Percentiles rank a stretch among this genome's conserved stretches.
phyloP scores from a whole-genome alignment of 2,113 vertebrate genomes.

The Athene cunicularia region DNA sequence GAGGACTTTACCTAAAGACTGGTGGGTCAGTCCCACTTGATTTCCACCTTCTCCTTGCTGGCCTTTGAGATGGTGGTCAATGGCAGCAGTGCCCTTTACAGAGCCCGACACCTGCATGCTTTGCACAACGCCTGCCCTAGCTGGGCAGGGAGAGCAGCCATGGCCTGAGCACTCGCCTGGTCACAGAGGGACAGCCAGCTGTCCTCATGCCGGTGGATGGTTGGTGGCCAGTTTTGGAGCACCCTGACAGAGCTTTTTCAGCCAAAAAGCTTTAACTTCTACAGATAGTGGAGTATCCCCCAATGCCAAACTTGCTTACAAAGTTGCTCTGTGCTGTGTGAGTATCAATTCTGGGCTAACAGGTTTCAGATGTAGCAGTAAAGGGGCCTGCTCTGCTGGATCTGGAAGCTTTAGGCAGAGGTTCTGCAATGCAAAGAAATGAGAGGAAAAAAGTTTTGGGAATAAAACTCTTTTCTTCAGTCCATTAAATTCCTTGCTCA shows the following conservation, averaged over 20 bases:
- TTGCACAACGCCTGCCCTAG: rapidly evolving
- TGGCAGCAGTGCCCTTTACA: rapidly evolving
- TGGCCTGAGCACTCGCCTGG: rapidly evolving
- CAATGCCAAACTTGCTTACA: background rate
- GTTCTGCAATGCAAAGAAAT: background rate
- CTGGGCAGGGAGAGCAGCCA: background rate
- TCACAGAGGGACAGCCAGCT: background rate
- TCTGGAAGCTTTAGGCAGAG: background rate
- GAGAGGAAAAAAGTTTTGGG: background rate
- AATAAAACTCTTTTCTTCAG: background rate
- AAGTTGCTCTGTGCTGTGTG: background rate
- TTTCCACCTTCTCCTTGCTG: background rate
- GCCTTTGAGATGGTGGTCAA: background rate
- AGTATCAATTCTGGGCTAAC: background rate
- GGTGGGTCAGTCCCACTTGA: background rate
- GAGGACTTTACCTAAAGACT: background rate
- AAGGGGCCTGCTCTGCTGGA: background rate
- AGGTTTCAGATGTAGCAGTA: background rate
- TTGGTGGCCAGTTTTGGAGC: background rate
- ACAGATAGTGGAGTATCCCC: background rate
- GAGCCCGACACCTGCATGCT: rapidly evolving
- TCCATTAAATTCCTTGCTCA: background rate
- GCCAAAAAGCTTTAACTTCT: background rate
- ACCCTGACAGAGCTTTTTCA: background rate
- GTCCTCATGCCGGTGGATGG: rapidly evolving